phyloP scores from a whole-genome alignment of 2,113 vertebrate genomes.

The Dipodomys stephensi region DNA sequence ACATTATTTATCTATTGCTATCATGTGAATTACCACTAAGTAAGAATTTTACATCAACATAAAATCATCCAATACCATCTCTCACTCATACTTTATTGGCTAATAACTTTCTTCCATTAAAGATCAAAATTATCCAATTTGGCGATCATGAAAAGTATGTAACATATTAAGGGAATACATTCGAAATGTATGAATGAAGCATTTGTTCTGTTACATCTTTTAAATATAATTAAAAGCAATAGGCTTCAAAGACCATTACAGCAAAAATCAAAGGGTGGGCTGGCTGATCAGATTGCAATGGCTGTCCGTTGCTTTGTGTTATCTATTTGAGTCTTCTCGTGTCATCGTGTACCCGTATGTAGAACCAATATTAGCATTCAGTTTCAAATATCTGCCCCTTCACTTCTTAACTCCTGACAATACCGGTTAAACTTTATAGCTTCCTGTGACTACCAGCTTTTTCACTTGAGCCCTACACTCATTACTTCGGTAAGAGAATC shows the following conservation, averaged over 20 bases:
- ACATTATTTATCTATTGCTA: slow-evolving; percentile 15
- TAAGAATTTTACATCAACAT: slow-evolving; percentile 37
- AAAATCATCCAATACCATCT: slow-evolving; percentile 35
- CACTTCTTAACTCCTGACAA: background rate
- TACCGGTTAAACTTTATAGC: background rate
- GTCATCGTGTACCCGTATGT: background rate
- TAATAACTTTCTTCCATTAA: slow-evolving; percentile 32
- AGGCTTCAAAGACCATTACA: background rate
- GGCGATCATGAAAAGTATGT: background rate
- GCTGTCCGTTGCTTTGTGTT: background rate
- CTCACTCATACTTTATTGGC: background rate
- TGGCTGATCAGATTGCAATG: background rate
- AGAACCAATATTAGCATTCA: background rate
- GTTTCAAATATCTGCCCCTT: background rate
- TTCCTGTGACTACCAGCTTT: background rate
- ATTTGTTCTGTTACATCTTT: background rate
- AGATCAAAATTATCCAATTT: slow-evolving; percentile 9
- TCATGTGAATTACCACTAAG: background rate
- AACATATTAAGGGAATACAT: background rate
- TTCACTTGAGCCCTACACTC: background rate
- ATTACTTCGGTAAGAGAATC: background rate
- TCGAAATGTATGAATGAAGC: background rate
- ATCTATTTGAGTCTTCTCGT: background rate
- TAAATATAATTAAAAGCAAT: slow-evolving; percentile 31
- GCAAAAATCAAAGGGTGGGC: background rate